Conservation (phyloP, 2,113 vertebrate species). For the Apus apus region DNA sequence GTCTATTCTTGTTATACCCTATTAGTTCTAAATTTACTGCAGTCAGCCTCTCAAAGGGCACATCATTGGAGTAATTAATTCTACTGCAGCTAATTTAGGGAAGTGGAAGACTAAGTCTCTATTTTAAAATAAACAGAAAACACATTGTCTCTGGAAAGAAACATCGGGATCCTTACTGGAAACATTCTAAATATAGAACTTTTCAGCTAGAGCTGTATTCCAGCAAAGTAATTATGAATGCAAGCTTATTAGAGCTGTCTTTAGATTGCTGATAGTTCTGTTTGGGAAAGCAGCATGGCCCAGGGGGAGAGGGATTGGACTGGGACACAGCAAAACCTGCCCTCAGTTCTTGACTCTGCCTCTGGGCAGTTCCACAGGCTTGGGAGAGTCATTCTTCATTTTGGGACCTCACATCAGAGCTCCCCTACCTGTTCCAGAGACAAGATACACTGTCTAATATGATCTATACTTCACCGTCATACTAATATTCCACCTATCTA, state of each 20-base stretch:
- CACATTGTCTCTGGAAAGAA: conserved; percentile 14
- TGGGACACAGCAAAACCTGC: neutral
- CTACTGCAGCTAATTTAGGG: neutral
- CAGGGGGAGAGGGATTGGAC: neutral
- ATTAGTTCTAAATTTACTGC: neutral
- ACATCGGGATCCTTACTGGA: neutral
- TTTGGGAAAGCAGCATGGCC: neutral
- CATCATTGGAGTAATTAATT: conserved; percentile 10
- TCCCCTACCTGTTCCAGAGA: neutral
- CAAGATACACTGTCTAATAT: rapidly evolving
- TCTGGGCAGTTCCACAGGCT: rapidly evolving
- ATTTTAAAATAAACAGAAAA: conserved; percentile 34
- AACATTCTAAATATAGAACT: conserved; percentile 31
- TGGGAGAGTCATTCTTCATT: rapidly evolving
- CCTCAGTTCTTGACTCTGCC: neutral
- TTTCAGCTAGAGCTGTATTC: conserved; percentile 2
- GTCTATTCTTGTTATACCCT: neutral
- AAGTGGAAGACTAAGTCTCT: conserved; percentile 9
- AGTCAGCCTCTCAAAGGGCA: conserved; percentile 14
- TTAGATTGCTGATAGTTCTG: neutral
- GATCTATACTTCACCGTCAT: neutral
- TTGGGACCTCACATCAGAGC: neutral
- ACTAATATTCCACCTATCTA: neutral
- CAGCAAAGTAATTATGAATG: neutral
- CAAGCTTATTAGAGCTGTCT: neutral